Percentiles rank a stretch among this genome's conserved stretches.
These are phyloP conservation scores for Dusona sp. DNA, from an alignment of 2,888 invertebrate species.

Conservation along the genomic window DNA sequence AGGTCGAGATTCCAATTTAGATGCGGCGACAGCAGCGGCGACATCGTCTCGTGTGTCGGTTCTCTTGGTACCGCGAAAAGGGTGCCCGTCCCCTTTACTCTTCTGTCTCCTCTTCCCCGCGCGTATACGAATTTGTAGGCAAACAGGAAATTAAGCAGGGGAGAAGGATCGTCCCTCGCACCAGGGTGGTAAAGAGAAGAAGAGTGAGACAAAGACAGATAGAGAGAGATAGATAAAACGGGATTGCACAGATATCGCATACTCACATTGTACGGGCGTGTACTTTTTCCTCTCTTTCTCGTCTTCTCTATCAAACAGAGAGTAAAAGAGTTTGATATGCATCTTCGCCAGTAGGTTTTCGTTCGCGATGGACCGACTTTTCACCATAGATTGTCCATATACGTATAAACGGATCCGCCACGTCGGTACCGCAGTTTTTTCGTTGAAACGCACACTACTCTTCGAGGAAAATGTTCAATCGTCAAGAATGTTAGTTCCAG, in stretches of 20 bases:
- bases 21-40: constrained; percentile 74
- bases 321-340: constrained; percentile 45
- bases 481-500: neutral
- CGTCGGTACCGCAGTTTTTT: neutral
- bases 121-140: constrained; percentile 76
- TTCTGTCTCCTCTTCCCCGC: constrained; percentile 37
- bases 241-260: constrained; percentile 64
- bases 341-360: constrained; percentile 29
- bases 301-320: neutral
- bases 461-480: neutral
- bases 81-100: constrained; percentile 12
- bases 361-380: constrained; percentile 2
- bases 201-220: constrained; percentile 39
- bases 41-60: constrained; percentile 68
- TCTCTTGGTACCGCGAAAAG: constrained; percentile 46
- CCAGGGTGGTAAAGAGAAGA: constrained; percentile 48
- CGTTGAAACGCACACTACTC: neutral
- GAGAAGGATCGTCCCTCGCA: constrained; percentile 47
- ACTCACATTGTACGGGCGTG: constrained; percentile 47
- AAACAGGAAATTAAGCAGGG: constrained; percentile 78
- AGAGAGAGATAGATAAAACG: constrained; percentile 16
- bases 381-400: constrained; percentile 5
- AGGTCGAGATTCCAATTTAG: constrained; percentile 80
- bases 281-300: constrained; percentile 15
- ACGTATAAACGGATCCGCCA: neutral